Conservation (phyloP, 1,140 invertebrate species). For the Listronotus oregonensis region DNA sequence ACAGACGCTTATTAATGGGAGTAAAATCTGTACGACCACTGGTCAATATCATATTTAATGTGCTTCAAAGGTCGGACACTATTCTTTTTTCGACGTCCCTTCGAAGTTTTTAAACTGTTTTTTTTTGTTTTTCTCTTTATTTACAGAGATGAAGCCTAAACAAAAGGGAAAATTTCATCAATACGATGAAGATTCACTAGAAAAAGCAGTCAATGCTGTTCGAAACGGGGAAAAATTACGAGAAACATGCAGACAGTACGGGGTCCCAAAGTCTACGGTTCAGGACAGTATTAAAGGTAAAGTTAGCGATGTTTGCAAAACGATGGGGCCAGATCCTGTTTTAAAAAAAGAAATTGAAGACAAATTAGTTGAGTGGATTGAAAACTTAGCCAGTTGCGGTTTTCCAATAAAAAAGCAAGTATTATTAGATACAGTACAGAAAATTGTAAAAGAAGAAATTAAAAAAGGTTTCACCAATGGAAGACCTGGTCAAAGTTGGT, state of each 20-base stretch:
- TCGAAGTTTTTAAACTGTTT: not conserved
- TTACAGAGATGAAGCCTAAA: not conserved
- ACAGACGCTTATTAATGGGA: too few relatives aligned
- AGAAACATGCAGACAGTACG: not conserved
- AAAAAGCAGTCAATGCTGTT: not conserved
- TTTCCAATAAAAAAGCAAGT: too few relatives aligned
- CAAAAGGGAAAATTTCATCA: not conserved
- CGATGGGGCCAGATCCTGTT: constrained; percentile 1
- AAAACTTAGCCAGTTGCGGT: too few relatives aligned
- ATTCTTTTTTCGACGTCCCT: too few relatives aligned
- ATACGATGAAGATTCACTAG: not conserved
- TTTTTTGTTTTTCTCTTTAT: not conserved
- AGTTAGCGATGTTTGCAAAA: not conserved
- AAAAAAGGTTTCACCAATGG: too few relatives aligned
- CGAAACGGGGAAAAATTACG: not conserved
- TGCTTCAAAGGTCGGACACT: too few relatives aligned
- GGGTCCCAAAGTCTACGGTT: not conserved
- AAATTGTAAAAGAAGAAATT: too few relatives aligned
- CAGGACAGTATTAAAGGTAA: constrained; percentile 1
- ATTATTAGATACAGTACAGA: too few relatives aligned
- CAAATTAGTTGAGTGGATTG: not conserved
- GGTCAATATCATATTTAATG: too few relatives aligned
- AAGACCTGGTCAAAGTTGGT: not conserved
- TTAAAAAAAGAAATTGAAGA: not conserved
- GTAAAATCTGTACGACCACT: too few relatives aligned